phyloP scores from a whole-genome alignment of 2,888 invertebrate species.

The Tyria jacobaeae region DNA sequence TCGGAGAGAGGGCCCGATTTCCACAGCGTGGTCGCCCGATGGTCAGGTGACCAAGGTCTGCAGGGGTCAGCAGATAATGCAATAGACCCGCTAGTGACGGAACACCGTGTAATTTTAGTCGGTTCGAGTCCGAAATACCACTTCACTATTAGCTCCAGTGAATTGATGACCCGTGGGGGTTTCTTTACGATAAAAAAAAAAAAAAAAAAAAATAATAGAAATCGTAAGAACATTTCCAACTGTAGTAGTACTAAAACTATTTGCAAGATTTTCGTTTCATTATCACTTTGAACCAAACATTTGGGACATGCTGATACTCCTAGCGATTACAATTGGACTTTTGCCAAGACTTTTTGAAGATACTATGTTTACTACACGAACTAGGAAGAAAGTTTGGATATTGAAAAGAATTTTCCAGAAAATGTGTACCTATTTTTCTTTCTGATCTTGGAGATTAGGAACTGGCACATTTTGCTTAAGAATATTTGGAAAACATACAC shows the following conservation, averaged over 20 bases:
- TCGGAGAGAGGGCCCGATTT: no score
- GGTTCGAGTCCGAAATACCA: no score
- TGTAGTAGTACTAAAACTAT: slow-evolving; percentile 7
- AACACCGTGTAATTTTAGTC: no score
- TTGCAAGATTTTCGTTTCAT: slow-evolving; percentile 7
- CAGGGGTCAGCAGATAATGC: no score
- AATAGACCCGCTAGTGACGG: no score
- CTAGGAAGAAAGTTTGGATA: neutral
- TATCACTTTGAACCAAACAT: slow-evolving; percentile 9
- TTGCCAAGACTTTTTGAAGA: slow-evolving; percentile 29
- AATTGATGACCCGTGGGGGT: no score
- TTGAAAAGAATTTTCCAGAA: neutral
- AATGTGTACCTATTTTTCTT: neutral
- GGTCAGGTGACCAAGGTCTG: no score
- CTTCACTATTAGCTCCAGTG: no score
- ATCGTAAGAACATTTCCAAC: neutral
- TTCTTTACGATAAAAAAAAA: no score
- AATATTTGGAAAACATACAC: neutral
- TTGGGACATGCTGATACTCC: slow-evolving; percentile 26
- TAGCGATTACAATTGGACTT: slow-evolving; percentile 30
- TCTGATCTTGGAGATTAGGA: neutral
- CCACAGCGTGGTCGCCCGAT: no score
- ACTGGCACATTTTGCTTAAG: neutral
- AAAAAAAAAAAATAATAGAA: no score
- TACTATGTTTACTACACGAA: slow-evolving; percentile 6